Base-by-base conservation (phyloP, 2,888 invertebrate genomes). In the Steinernema scapterisci region DNA sequence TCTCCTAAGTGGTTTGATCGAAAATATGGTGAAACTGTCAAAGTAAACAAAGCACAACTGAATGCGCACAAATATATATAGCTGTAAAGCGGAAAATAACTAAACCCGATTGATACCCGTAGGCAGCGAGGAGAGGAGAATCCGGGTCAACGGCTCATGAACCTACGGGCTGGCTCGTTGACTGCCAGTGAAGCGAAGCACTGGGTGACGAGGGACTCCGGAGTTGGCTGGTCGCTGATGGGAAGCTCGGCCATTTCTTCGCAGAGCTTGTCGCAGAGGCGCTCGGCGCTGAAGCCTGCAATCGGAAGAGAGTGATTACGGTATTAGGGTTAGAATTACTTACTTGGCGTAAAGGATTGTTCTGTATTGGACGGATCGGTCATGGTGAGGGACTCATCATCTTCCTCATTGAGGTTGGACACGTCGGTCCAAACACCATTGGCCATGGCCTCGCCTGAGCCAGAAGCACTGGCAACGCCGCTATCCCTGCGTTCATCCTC, bases 71-170 rank as follows among this genome's bases (percentile, higher is more conserved):
- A 38, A 38, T 38, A 38, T n/a, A n/a, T n/a, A n/a, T n/a, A n/a
- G n/a, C n/a, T n/a, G 38, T 38, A 6, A 9, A 38, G 9, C 38
- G 3, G 3, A 9, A 38, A 38, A 38, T 38, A 38, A 38, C 38
- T 38, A 38, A 38, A 63, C 63, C 63, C 63, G 63, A 63, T 38
- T 63, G 31, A 13, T 27, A 63, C 63, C 63, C 63, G 63, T 63
- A 27, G 11, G 52, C 38, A 38, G 23, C 52, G 19, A 11, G 7
- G 52, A 21, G 11, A 3, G 52, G 52, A n/a, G 11, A 23, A 52
- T 1, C 21, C 6, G 48, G 48, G 38, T 52, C 52, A 52, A 21
- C 5, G 25, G 7, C n/a, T 25, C 16, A 27, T 9, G 31, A 38
- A 16, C 31, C 27, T 27, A 5, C 63, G 63, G 19, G 3, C 31